Percentiles rank a stretch among this genome's conserved stretches.
Evolutionary conservation across 2,888 invertebrate species (phyloP).

Genomic region (Lasioglossum vierecki): DNA sequence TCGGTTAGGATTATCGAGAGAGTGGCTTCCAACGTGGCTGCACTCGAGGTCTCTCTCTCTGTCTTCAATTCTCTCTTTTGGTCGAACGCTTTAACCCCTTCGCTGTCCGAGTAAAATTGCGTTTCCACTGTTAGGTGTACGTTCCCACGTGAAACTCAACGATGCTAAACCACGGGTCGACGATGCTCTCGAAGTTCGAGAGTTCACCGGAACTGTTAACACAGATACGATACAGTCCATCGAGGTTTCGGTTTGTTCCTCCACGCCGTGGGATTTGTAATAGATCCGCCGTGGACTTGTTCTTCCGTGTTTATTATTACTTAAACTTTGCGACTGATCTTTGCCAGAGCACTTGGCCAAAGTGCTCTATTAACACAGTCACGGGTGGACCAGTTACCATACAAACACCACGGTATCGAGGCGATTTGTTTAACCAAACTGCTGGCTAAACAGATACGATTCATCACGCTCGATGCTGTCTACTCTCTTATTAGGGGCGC

Average conservation of each 20-base stretch:
- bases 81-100: neutral
- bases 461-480: neutral
- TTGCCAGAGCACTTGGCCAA: neutral
- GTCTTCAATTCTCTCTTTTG: neutral
- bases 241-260: neutral
- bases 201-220: neutral
- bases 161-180: neutral
- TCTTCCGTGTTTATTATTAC: slow-evolving; percentile 1
- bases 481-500: neutral
- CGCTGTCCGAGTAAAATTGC: slow-evolving; percentile 2
- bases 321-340: neutral
- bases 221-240: neutral
- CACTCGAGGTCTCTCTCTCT: slow-evolving; percentile 4
- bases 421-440: neutral
- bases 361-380: neutral
- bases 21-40: slow-evolving; percentile 2
- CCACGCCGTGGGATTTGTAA: neutral
- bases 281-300: neutral
- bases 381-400: neutral
- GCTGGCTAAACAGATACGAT: neutral
- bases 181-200: neutral
- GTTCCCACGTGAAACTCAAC: neutral
- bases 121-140: neutral
- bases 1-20: slow-evolving; percentile 25
- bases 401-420: neutral